Conservation (phyloP, 35 echinoderm and acorn worm species). For the Eucidaris tribuloides region DNA sequence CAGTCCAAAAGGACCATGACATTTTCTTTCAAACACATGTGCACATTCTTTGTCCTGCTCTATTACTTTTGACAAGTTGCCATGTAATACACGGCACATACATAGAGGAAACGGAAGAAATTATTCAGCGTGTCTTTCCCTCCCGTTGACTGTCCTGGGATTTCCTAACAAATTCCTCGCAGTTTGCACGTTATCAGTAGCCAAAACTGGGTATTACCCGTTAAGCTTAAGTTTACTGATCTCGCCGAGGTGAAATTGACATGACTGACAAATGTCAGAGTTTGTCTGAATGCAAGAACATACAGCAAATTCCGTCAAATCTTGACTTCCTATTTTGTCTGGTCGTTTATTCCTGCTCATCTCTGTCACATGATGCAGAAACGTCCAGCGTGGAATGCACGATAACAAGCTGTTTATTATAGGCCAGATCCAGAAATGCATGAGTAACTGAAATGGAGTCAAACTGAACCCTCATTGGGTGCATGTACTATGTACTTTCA, state of each 20-base stretch:
- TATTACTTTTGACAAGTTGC: background rate
- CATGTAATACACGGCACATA: background rate
- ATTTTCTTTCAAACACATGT: background rate
- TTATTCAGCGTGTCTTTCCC: background rate
- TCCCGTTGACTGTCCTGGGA: background rate
- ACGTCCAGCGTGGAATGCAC: too few species aligned
- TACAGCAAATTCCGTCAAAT: too few species aligned
- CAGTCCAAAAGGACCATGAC: background rate
- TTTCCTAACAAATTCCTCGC: background rate
- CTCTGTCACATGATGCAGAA: too few species aligned
- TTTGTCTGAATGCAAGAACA: background rate
- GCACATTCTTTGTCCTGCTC: background rate
- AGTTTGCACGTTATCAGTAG: background rate
- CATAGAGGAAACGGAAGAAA: background rate
- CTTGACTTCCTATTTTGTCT: background rate
- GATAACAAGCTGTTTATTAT: too few species aligned
- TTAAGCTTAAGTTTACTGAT: background rate
- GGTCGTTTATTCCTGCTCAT: background rate
- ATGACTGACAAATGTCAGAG: slow-evolving; percentile 1
- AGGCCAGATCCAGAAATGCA: too few species aligned
- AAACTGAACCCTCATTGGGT: too few species aligned
- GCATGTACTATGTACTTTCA: too few species aligned
- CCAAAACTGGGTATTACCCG: background rate
- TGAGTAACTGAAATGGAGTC: too few species aligned
- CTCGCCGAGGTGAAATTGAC: background rate